Conservation (phyloP, 2,797 vertebrate species). For the Sternarchorhynchus goeldii region DNA sequence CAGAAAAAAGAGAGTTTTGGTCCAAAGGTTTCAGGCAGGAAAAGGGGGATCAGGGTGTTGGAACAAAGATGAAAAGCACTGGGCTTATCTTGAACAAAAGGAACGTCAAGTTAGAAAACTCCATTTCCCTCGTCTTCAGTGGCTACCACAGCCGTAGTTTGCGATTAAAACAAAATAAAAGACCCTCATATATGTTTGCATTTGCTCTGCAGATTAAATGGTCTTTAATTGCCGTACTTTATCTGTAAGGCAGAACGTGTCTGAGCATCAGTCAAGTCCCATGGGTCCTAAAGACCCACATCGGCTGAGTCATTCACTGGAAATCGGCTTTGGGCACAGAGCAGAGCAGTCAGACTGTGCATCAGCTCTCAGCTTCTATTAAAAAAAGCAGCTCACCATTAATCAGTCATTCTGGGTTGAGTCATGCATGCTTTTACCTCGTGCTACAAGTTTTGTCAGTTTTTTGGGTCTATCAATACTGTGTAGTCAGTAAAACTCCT, state of each 20-base stretch:
- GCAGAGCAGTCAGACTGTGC: slow-evolving; percentile 14
- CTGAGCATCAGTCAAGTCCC: slow-evolving; percentile 1
- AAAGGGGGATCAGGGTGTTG: background rate
- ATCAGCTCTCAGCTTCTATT: slow-evolving; percentile 44
- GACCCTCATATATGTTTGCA: background rate
- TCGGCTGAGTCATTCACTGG: slow-evolving; percentile 36
- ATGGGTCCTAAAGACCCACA: slow-evolving; percentile 13
- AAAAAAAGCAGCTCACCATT: slow-evolving; percentile 44
- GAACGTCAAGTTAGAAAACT: slow-evolving; percentile 11
- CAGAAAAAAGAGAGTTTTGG: slow-evolving; percentile 55
- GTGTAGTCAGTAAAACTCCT: slow-evolving; percentile 23
- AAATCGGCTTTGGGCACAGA: slow-evolving; percentile 19
- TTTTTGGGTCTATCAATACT: slow-evolving; percentile 31
- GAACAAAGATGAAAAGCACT: background rate
- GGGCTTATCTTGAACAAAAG: slow-evolving; percentile 11
- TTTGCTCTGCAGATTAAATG: background rate
- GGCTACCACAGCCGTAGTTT: slow-evolving; percentile 17
- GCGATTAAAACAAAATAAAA: background rate
- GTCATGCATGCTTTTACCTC: slow-evolving; percentile 3
- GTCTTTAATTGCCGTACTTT: slow-evolving; percentile 18
- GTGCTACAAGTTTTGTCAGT: slow-evolving; percentile 33
- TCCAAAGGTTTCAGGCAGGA: slow-evolving; percentile 2
- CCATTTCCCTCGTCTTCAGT: background rate
- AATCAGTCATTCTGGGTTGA: slow-evolving; percentile 41
- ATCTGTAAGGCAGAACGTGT: slow-evolving; percentile 16